Evolutionary conservation across 2,113 vertebrate genomes (phyloP).

Genomic region (Gymnarchus niloticus): DNA sequence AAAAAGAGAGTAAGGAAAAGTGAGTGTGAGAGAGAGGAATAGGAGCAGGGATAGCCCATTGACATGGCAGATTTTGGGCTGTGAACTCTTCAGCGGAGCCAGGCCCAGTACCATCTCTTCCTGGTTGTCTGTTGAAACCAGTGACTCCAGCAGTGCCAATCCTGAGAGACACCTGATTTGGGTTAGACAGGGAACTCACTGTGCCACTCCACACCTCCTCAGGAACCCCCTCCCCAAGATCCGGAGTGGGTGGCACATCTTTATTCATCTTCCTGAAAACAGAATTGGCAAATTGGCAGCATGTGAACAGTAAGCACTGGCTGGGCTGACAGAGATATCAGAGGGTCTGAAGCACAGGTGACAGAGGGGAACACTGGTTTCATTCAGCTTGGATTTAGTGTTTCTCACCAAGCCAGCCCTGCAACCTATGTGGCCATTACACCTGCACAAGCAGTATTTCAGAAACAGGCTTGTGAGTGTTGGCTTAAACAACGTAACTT

Average conservation of each 20-base stretch:
- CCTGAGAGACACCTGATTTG: background rate
- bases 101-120: background rate
- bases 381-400: conserved; percentile 12
- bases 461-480: too few relatives aligned
- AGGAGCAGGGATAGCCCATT: conserved; percentile 21
- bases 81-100: too few relatives aligned
- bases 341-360: background rate
- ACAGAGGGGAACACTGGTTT: conserved; percentile 1
- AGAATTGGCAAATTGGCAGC: background rate
- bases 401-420: too few relatives aligned
- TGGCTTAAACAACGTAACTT: too few relatives aligned
- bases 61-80: background rate
- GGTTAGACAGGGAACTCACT: background rate
- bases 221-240: background rate
- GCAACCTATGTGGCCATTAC: background rate
- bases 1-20: background rate
- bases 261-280: background rate
- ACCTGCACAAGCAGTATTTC: background rate
- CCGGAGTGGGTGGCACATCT: background rate
- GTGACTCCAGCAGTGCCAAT: background rate
- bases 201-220: background rate
- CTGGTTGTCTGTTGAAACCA: background rate
- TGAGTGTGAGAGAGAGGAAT: conserved; percentile 17
- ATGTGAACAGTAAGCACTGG: background rate
- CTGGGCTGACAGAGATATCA: conserved; percentile 28